Base-by-base conservation (phyloP, 2,113 vertebrate genomes). In the Gambusia holbrooki region DNA sequence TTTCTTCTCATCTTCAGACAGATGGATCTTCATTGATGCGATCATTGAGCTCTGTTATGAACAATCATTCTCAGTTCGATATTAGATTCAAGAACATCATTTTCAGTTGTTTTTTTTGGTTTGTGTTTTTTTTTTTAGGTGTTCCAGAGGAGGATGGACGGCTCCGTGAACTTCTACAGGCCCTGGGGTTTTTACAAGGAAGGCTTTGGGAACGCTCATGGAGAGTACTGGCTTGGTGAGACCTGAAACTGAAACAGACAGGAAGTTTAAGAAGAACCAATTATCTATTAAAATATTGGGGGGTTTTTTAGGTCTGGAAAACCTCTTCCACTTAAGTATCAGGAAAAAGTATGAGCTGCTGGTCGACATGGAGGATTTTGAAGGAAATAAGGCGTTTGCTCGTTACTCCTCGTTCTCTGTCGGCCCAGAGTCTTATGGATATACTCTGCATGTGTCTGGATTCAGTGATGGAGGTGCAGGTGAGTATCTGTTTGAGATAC, bases 141-240 rank as follows among this genome's bases (percentile, higher is more conserved):
- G 14, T 48, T 84, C 66, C 83, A 84, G 74, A 81, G 74, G 54
- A 73, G 83, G 83, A 74, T 81, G 62, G 78, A 84, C 0, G 78
- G 83, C 32, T 9, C 83, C 0, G 12, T 84, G 54, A 84, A 85
- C 79, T 85, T 81, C 79, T 81, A 81, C 77, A 66, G 77, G 27
- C 37, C 62, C 19, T 80, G 70, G 74, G 14, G 54, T 11, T 15
- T 66, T 0, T 85, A 82, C 73, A 76, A 63, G 80, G 5, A 0
- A 1, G 84, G 76, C 37, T 85, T 85, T 12, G 83, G 84, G 19
- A 30, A 2, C 4, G 64, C 84, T 58, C 27, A 37, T 35, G 80
- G 84, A 63, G 84, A 85, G 69, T 70, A 82, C 76, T 85, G 83
- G 79, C 83, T 85, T 27, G 74, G 83, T 85, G 45, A 77, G 77